These are phyloP conservation scores for Bufo bufo DNA, from an alignment of 2,113 vertebrate species.

Conservation along the genomic window DNA sequence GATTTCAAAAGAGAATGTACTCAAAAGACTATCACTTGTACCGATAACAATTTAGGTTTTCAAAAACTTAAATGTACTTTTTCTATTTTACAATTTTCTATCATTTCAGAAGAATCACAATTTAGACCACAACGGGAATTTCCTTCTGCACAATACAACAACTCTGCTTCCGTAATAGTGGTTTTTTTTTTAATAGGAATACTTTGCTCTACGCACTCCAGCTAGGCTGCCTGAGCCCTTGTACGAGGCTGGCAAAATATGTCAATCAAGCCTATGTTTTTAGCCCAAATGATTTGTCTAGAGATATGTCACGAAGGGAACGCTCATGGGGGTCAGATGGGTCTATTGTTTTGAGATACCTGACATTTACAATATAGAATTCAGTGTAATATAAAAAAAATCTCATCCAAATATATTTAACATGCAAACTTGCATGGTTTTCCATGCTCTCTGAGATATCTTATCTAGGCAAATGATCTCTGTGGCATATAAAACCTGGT, in stretches of 20 bases:
- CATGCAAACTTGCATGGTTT: background rate
- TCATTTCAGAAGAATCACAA: conserved; percentile 37
- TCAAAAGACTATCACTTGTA: conserved; percentile 47
- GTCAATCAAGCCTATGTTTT: conserved; percentile 10
- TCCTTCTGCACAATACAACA: conserved; percentile 32
- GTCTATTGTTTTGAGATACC: background rate
- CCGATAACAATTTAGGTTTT: conserved; percentile 41
- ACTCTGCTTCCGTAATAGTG: conserved; percentile 1
- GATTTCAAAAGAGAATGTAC: conserved; percentile 51
- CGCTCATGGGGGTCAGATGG: background rate
- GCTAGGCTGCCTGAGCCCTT: conserved; percentile 24
- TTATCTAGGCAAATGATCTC: background rate
- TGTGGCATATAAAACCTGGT: background rate
- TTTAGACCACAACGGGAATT: conserved; percentile 39
- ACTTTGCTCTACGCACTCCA: background rate
- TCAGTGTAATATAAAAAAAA: background rate
- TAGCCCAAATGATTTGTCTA: background rate
- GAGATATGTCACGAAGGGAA: background rate
- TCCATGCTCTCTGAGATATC: background rate
- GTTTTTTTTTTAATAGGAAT: conserved; percentile 28
- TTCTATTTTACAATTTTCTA: conserved; percentile 46
- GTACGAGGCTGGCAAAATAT: background rate
- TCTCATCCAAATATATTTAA: background rate
- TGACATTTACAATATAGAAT: background rate
- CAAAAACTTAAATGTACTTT: conserved; percentile 29